These are phyloP conservation scores for Ammodytes marinus DNA, from an alignment of 2,113 vertebrate species.

Conservation along the genomic window DNA sequence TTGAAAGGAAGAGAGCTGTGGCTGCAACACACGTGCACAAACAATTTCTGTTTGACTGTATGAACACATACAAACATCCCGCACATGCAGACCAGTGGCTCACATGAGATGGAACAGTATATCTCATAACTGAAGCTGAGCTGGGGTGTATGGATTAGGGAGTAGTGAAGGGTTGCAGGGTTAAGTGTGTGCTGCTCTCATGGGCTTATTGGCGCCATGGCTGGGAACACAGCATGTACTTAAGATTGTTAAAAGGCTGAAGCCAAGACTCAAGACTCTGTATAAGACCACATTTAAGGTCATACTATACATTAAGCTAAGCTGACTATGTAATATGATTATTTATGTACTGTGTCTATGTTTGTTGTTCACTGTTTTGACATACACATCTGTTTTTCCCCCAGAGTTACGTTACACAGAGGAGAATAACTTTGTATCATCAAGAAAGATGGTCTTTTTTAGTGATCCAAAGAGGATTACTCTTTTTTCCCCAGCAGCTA, in stretches of 20 bases:
- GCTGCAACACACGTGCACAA: constrained; percentile 17
- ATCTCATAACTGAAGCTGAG: constrained; percentile 50
- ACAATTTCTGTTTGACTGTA: constrained; percentile 28
- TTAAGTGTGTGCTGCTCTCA: constrained; percentile 62
- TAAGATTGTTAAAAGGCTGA: constrained; percentile 48
- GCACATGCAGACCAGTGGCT: constrained; percentile 1
- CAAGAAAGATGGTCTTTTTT: neutral
- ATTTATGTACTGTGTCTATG: constrained; percentile 28
- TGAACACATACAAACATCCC: constrained; percentile 1
- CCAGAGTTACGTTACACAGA: neutral
- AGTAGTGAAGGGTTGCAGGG: constrained; percentile 51
- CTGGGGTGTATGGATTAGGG: constrained; percentile 52
- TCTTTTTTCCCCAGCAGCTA: neutral
- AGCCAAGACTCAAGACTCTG: constrained; percentile 39
- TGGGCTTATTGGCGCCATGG: constrained; percentile 62
- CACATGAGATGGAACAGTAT: constrained; percentile 34
- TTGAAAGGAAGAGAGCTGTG: constrained; percentile 38
- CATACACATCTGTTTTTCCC: neutral
- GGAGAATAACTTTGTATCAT: neutral
- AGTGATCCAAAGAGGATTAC: neutral
- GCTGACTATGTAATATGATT: constrained; percentile 25
- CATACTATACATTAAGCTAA: constrained; percentile 46
- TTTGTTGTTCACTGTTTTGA: constrained; percentile 15
- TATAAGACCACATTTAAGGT: constrained; percentile 52
- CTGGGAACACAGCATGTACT: constrained; percentile 60